phyloP scores from a whole-genome alignment of 2,888 invertebrate genomes.

The Leptogaster cylindrica region DNA sequence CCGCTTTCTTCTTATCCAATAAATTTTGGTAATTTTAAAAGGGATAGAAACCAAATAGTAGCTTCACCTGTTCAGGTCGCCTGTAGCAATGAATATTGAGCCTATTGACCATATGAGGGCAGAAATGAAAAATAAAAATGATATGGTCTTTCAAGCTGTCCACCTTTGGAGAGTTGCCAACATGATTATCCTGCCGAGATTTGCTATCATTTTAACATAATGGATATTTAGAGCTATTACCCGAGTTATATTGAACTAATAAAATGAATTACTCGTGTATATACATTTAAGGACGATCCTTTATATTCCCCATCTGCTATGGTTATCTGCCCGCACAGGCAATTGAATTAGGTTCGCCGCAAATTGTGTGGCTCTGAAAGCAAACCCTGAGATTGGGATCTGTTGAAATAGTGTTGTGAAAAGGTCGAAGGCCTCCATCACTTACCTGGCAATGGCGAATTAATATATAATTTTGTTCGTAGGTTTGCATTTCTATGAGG shows the following conservation, averaged over 20 bases:
- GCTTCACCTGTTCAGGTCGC: no score
- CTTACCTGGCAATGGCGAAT: slow-evolving; percentile 34
- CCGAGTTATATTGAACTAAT: slow-evolving; percentile 28
- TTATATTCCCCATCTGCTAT: slow-evolving; percentile 22
- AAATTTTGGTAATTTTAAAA: no score
- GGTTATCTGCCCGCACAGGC: slow-evolving; percentile 42
- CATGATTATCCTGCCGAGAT: slow-evolving; percentile 29
- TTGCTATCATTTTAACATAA: slow-evolving; percentile 26
- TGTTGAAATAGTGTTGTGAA: slow-evolving; percentile 19
- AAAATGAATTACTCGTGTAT: slow-evolving; percentile 39
- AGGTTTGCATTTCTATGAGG: slow-evolving; percentile 18
- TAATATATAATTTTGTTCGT: slow-evolving; percentile 27
- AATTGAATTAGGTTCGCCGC: slow-evolving; percentile 46
- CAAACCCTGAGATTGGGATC: slow-evolving; percentile 43
- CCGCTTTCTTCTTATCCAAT: no score
- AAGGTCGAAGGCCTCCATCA: slow-evolving; percentile 32
- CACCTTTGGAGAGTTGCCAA: slow-evolving; percentile 31
- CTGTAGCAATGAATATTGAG: no score
- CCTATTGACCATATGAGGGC: no score
- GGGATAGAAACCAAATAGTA: no score
- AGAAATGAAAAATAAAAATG: no score
- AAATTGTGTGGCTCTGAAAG: slow-evolving; percentile 45
- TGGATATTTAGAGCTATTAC: slow-evolving; percentile 34
- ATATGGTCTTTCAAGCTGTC: slow-evolving; percentile 14
- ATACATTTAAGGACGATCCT: slow-evolving; percentile 31